phyloP scores from a whole-genome alignment of 2,888 invertebrate species.

The Tricholauxania praeusta region DNA sequence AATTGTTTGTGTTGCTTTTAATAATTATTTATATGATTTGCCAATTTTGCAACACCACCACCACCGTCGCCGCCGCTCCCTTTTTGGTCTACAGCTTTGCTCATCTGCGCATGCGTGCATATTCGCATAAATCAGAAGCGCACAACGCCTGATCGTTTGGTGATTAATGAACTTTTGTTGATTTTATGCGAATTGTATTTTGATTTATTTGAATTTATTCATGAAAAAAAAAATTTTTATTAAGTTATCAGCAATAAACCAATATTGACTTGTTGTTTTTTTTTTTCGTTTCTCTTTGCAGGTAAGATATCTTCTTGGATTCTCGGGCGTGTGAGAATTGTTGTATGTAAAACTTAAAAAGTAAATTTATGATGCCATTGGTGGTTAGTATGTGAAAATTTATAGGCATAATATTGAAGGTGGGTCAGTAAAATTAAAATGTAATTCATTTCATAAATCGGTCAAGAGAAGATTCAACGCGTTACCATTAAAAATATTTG shows the following conservation, averaged over 20 bases:
- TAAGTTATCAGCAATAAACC: conserved; percentile 2
- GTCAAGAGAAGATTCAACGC: no score
- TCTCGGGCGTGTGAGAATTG: neutral
- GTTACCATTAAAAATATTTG: no score
- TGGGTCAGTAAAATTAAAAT: no score
- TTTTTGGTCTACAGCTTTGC: neutral
- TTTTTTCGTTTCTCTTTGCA: conserved; percentile 3
- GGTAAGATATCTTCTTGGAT: conserved; percentile 4
- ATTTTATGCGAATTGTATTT: no score
- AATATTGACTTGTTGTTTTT: neutral
- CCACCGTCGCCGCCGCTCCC: no score
- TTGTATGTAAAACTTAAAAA: neutral
- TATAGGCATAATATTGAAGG: no score
- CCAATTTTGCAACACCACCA: no score
- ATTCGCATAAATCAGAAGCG: conserved; percentile 20
- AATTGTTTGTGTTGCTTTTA: neutral
- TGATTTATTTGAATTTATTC: no score
- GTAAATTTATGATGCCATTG: neutral
- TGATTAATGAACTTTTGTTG: neutral
- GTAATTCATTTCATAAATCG: no score
- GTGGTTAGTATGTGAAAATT: no score
- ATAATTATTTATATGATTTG: conserved; percentile 17
- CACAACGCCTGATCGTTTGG: neutral
- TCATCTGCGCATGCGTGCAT: conserved; percentile 25
- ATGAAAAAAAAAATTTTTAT: no score